phyloP scores from a whole-genome alignment of 2,888 invertebrate genomes.

The Spialia ferax region DNA sequence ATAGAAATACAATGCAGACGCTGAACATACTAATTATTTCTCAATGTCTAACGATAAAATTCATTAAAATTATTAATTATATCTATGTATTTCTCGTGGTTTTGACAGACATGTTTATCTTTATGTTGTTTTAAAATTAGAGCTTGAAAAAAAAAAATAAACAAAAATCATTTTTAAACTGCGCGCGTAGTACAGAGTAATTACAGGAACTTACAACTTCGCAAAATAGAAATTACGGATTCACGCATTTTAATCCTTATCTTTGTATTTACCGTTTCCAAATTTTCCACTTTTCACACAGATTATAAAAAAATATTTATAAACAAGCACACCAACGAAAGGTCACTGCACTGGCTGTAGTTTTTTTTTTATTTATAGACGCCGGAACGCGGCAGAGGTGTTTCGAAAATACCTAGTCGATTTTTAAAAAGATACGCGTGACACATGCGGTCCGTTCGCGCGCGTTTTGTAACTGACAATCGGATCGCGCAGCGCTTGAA shows the following conservation, averaged over 20 bases:
- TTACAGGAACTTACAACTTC: constrained; percentile 7
- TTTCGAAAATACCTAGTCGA: constrained; percentile 39
- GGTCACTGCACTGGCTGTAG: constrained; percentile 77
- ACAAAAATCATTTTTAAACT: background rate
- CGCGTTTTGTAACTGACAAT: constrained; percentile 66
- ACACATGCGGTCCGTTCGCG: constrained; percentile 69
- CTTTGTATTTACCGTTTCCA: constrained; percentile 26
- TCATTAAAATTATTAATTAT: background rate
- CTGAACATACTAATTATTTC: background rate
- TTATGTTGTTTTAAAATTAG: too few species aligned
- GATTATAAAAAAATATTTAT: constrained; percentile 34
- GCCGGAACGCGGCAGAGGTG: constrained; percentile 45
- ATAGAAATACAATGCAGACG: constrained; percentile 35
- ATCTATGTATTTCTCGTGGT: background rate
- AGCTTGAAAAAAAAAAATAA: background rate
- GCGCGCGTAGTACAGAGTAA: background rate
- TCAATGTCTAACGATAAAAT: background rate
- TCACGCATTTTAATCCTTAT: constrained; percentile 21
- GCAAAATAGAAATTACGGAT: constrained; percentile 10
- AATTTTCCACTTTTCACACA: constrained; percentile 29
- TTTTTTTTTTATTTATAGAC: constrained; percentile 63
- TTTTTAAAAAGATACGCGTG: constrained; percentile 50
- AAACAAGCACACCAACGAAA: constrained; percentile 44
- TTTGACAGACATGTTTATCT: background rate
- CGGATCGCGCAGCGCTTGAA: constrained; percentile 39